Evolutionary conservation across 2,888 invertebrate species (phyloP), one percentile per base, ranked within the genome.

Genomic region (Cheiracanthium punctorium): DNA sequence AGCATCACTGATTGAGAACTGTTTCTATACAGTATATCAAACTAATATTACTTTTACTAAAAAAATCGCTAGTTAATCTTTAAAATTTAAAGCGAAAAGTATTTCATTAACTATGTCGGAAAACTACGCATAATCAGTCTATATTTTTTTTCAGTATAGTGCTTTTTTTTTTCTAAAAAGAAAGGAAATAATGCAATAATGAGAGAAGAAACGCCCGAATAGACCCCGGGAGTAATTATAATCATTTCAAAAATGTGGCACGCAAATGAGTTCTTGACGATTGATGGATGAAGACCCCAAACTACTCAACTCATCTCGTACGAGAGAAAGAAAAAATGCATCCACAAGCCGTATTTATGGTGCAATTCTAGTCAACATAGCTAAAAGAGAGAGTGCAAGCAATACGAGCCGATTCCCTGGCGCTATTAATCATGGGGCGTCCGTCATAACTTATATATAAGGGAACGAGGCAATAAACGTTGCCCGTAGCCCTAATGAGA

Each of bases 391-490:
- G 67, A 69, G 20, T 24, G 28, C 70, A 12, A 20, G 32, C 73
- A 67, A 75, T 74, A 69, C 75, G 58, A 71, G 12, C 58, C 58
- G 65, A n/a, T 80, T 64, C 52, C 29, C 14, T 17, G 48, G 64
- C 1, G 32, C 67, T 81, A 81, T 82, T 75, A 82, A 75, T 82
- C 81, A 82, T 75, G 75, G 14, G 29, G 20, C n/a, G n/a, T n/a
- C 29, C 69, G 82, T 71, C 82, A 82, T 75, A 41, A 70, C 37
- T 75, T 82, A 82, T 82, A 69, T 79, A 79, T n/a, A n/a, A n/a
- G 41, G 48, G 43, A 69, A 74, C 74, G 69, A 79, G 48, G 84
- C 73, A 79, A 79, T 85, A 85, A 85, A 85, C 72, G 73, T 79
- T 79, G n/a, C 75, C 32, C 70, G 58, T 73, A 82, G 69, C 64